Conservation (phyloP, 2,797 vertebrate genomes). For the Melanogrammus aeglefinus region DNA sequence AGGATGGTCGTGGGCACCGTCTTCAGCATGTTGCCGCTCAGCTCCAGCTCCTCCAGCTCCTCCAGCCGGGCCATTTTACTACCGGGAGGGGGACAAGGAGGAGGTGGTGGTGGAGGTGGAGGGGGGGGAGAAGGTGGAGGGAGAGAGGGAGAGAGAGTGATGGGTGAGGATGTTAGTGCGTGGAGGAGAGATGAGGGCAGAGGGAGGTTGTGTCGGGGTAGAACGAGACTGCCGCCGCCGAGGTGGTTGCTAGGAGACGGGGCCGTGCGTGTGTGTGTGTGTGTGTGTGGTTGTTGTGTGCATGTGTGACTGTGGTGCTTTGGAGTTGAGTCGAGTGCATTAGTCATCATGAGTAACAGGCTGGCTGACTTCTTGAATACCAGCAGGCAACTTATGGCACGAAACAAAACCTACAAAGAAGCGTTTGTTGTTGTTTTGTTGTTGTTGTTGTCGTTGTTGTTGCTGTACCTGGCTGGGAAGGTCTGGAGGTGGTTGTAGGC, state of each 20-base stretch:
- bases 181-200: background rate
- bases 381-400: background rate
- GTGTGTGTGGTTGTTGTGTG: background rate
- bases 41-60: slow-evolving; percentile 93
- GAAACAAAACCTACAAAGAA: background rate
- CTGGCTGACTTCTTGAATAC: background rate
- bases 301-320: background rate
- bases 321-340: background rate
- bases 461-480: slow-evolving; percentile 89
- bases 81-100: background rate
- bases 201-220: background rate
- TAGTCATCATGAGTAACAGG: background rate
- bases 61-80: slow-evolving; percentile 99
- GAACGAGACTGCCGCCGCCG: background rate
- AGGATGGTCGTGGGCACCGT: slow-evolving; percentile 94
- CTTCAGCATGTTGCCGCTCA: slow-evolving; percentile 96
- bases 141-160: background rate
- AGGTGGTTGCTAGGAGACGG: background rate
- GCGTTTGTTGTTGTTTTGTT: background rate
- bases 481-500: slow-evolving; percentile 94
- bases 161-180: slow-evolving; percentile 1
- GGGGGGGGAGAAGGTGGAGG: background rate
- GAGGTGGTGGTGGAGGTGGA: too few relatives aligned
- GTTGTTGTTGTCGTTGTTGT: background rate
- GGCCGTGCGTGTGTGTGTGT: background rate